Conservation (phyloP, 1,140 invertebrate genomes). For the Bombus difficillimus region DNA sequence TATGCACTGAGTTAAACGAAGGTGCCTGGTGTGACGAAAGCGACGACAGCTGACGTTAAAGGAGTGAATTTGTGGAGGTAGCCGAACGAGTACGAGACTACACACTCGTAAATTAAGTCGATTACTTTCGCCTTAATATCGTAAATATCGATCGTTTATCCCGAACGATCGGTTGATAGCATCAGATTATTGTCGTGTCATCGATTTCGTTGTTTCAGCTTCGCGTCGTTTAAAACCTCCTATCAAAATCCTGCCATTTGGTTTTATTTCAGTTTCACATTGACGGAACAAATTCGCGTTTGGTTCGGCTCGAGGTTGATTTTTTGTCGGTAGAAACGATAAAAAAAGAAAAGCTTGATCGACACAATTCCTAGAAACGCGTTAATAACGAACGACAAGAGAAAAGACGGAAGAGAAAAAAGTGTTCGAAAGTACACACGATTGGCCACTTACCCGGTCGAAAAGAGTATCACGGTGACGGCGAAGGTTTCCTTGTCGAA, state of each 20-base stretch:
- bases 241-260: neutral
- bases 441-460: conserved; percentile 63
- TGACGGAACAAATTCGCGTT: neutral
- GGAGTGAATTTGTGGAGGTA: neutral
- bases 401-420: neutral
- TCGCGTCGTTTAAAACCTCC: no score
- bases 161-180: conserved; percentile 47
- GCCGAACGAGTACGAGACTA: neutral
- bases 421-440: conserved; percentile 51
- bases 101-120: conserved; percentile 19
- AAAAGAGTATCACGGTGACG: conserved; percentile 40
- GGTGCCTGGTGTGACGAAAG: neutral
- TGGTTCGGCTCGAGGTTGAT: no score
- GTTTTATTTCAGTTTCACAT: neutral
- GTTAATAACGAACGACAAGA: conserved; percentile 8
- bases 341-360: neutral
- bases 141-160: conserved; percentile 63
- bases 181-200: neutral
- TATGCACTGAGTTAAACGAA: conserved; percentile 20
- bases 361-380: neutral
- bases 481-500: conserved; percentile 40
- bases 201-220: neutral
- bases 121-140: conserved; percentile 43
- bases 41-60: conserved; percentile 2
- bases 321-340: neutral